Conservation (phyloP, 1,140 invertebrate species). For the Papilio glaucus region DNA sequence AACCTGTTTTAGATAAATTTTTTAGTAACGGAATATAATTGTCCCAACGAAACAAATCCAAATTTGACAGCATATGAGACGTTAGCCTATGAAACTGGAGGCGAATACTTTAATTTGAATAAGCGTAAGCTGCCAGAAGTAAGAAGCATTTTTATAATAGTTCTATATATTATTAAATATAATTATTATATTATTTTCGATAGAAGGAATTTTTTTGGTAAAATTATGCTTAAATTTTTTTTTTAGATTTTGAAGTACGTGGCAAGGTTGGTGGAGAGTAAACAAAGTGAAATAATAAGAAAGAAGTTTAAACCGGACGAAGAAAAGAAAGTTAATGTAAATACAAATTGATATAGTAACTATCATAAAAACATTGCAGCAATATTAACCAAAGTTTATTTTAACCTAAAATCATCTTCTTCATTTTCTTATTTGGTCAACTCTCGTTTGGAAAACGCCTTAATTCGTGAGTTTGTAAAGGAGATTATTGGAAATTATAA, state of each 20-base stretch:
- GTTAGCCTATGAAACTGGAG: not conserved
- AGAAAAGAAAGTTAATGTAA: constrained; percentile 40
- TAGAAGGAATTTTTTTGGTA: not conserved
- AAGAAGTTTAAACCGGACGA: constrained; percentile 38
- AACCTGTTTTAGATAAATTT: not conserved
- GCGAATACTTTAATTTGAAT: not conserved
- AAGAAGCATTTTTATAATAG: constrained; percentile 40
- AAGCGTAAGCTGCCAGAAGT: constrained; percentile 40
- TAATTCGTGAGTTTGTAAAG: no score
- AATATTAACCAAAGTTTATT: not conserved
- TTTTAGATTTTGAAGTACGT: constrained; percentile 50
- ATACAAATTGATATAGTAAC: no score
- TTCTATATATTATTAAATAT: not conserved
- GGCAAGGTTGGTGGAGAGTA: constrained; percentile 36
- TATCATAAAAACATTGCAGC: not conserved
- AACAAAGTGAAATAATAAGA: constrained; percentile 38
- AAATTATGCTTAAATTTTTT: not conserved
- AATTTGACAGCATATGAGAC: not conserved
- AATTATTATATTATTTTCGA: not conserved
- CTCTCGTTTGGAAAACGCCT: no score
- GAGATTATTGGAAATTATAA: no score
- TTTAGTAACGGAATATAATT: not conserved
- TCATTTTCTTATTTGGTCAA: no score
- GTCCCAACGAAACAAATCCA: not conserved
- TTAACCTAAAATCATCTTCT: no score